phyloP scores from a whole-genome alignment of 2,888 invertebrate genomes.

The Miltochrista miniata region DNA sequence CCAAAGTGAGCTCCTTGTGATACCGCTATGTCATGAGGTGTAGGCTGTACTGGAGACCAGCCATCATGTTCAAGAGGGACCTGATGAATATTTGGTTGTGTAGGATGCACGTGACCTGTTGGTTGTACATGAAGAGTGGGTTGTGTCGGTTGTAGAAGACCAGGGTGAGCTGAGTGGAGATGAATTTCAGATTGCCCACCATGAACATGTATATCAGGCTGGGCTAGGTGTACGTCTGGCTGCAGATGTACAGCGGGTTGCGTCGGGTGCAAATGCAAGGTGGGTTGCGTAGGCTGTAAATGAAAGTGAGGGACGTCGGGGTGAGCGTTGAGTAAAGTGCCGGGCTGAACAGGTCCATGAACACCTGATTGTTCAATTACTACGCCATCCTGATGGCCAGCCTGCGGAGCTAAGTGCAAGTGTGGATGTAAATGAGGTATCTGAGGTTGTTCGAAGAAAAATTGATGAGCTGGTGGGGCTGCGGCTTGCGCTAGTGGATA shows the following conservation, averaged over 20 bases:
- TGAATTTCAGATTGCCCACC: constrained; percentile 41
- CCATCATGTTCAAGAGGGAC: constrained; percentile 64
- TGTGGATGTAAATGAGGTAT: constrained; percentile 56
- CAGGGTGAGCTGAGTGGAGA: constrained; percentile 41
- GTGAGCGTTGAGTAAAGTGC: constrained; percentile 41
- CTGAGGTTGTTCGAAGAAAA: constrained; percentile 55
- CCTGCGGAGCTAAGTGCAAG: constrained; percentile 52
- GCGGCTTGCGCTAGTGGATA: constrained; percentile 46
- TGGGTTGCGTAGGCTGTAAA: constrained; percentile 30
- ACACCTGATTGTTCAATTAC: constrained; percentile 48
- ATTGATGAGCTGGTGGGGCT: constrained; percentile 39
- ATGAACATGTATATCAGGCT: constrained; percentile 38
- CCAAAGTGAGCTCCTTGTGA: constrained; percentile 45
- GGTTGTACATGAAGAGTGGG: constrained; percentile 32
- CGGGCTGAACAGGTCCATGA: constrained; percentile 45
- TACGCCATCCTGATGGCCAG: constrained; percentile 40
- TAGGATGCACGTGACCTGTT: constrained; percentile 32
- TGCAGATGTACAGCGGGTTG: constrained; percentile 35
- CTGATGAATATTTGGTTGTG: constrained; percentile 47
- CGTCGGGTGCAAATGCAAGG: constrained; percentile 36
- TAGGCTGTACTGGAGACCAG: constrained; percentile 71
- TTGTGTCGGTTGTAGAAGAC: constrained; percentile 26
- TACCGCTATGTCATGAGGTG: constrained; percentile 49
- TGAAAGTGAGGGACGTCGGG: constrained; percentile 41
- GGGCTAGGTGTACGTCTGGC: constrained; percentile 31